phyloP scores from a whole-genome alignment of 2,113 vertebrate species.

The Miniopterus natalensis region DNA sequence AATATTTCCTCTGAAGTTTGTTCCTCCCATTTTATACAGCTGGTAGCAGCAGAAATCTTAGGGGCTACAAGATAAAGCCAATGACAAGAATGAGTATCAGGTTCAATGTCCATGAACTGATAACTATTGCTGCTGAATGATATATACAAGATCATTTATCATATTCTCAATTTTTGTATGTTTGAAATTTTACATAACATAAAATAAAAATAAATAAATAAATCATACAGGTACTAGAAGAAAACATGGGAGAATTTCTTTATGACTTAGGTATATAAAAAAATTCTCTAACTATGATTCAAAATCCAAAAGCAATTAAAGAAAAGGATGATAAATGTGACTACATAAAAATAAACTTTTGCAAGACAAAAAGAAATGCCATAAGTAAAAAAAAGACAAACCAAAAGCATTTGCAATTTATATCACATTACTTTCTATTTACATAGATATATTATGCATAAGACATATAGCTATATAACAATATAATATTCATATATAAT shows the following conservation, averaged over 20 bases:
- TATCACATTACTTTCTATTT: background rate
- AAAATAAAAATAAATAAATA: slow-evolving; percentile 43
- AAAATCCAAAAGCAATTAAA: slow-evolving; percentile 33
- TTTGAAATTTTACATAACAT: background rate
- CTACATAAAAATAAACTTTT: slow-evolving; percentile 35
- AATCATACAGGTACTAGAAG: background rate
- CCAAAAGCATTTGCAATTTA: slow-evolving; percentile 6
- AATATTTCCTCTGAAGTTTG: slow-evolving; percentile 93
- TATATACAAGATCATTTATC: background rate
- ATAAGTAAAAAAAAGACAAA: background rate
- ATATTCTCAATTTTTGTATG: slow-evolving; percentile 10
- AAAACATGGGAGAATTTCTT: slow-evolving; percentile 9
- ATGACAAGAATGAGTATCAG: background rate
- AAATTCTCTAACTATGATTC: background rate
- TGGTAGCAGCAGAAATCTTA: slow-evolving; percentile 91
- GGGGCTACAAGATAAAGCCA: slow-evolving; percentile 89
- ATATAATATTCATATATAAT: background rate
- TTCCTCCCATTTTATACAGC: slow-evolving; percentile 96
- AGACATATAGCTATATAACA: background rate
- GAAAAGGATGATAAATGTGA: background rate
- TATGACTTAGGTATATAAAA: background rate
- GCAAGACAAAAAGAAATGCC: background rate
- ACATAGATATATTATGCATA: background rate
- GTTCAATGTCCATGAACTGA: background rate
- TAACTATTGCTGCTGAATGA: background rate